Evolutionary conservation across 2,797 vertebrate genomes (phyloP).

Genomic region (Amblyopsis hoosieri): DNA sequence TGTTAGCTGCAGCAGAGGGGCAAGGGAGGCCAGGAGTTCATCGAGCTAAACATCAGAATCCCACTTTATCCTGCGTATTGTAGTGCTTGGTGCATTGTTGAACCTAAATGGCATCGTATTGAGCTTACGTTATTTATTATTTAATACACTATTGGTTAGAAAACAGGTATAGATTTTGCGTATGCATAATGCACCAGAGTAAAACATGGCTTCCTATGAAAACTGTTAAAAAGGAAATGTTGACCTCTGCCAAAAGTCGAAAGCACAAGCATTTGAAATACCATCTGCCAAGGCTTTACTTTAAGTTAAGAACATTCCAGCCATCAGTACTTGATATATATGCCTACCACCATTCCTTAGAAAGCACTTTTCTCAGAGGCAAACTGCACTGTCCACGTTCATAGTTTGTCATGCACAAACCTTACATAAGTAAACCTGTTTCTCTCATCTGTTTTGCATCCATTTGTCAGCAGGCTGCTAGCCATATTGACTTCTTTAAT

Average conservation of each 20-base stretch:
- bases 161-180: background rate
- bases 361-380: too few relatives aligned
- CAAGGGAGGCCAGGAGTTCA: conserved; percentile 44
- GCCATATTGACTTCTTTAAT: too few relatives aligned
- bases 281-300: background rate
- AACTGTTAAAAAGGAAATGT: background rate
- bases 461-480: too few relatives aligned
- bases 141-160: background rate
- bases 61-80: conserved; percentile 12
- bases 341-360: too few relatives aligned
- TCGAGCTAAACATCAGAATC: conserved; percentile 39
- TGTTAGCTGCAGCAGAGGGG: conserved; percentile 51
- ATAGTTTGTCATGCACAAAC: too few relatives aligned
- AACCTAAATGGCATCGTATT: background rate
- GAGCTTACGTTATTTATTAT: background rate
- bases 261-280: background rate
- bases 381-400: too few relatives aligned
- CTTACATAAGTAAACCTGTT: too few relatives aligned
- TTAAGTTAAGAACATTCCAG: too few relatives aligned
- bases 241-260: background rate
- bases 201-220: background rate
- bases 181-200: background rate
- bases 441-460: too few relatives aligned
- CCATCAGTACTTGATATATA: too few relatives aligned
- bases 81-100: background rate